phyloP scores from a whole-genome alignment of 2,888 invertebrate species.

The Polydrusus tereticollis region DNA sequence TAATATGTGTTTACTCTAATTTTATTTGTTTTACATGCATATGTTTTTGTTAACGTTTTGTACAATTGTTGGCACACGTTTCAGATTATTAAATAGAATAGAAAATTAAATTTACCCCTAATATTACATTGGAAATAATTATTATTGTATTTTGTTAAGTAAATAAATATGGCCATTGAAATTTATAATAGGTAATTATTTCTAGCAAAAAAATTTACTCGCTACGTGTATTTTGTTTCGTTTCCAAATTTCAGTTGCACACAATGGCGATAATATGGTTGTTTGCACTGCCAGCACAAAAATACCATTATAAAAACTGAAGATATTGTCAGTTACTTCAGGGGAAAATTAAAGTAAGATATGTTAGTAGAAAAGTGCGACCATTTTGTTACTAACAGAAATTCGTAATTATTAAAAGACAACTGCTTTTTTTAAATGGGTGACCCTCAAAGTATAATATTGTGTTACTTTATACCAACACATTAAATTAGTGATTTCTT shows the following conservation, averaged over 20 bases:
- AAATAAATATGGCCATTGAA: conserved; percentile 48
- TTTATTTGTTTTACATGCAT: conserved; percentile 53
- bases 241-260: conserved; percentile 32
- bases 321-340: too few species aligned
- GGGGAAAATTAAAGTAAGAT: too few species aligned
- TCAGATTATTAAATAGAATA: conserved; percentile 52
- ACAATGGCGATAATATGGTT: conserved; percentile 27
- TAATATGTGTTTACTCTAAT: conserved; percentile 53
- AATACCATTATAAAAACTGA: too few species aligned
- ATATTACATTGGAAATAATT: conserved; percentile 51
- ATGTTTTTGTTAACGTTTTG: conserved; percentile 55
- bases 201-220: conserved; percentile 39
- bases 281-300: too few species aligned
- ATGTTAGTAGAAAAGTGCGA: too few species aligned
- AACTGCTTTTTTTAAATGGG: too few species aligned
- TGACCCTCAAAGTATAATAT: too few species aligned
- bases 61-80: conserved; percentile 54
- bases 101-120: conserved; percentile 53
- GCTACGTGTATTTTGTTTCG: conserved; percentile 38
- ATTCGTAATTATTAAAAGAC: too few species aligned
- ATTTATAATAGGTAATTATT: conserved; percentile 49
- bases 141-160: conserved; percentile 52
- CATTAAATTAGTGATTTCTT: too few species aligned
- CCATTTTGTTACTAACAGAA: too few species aligned
- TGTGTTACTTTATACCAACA: too few species aligned